Evolutionary conservation across 1,140 invertebrate species (phyloP), one percentile per base, ranked within the genome.

Genomic region (Pinna nobilis): DNA sequence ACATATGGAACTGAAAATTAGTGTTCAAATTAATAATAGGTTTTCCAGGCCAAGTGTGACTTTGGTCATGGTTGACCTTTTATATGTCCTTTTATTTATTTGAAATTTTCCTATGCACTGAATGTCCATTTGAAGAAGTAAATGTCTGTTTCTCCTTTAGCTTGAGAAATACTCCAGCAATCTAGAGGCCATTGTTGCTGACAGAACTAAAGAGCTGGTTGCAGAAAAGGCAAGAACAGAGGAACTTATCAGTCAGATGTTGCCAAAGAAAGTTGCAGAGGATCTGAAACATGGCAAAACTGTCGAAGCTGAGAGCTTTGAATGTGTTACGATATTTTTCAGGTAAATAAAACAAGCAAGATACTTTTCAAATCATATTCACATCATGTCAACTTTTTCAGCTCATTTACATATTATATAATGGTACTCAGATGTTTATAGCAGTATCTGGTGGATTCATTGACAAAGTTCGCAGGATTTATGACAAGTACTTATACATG

Each of bases 141-240:
- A 39, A 59, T 47, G 20, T 49, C 32, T 6, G 9, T 47, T 57
- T 49, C 32, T 47, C 11, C 67, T 71, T 25, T 41, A 80, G 95
- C 88, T 97, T 66, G 95, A 97, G 87, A 96, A 96, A 85, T 97
- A 97, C 88, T 95, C 95, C 18, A 96, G 96, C 88, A 97, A 97
- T 91, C 89, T 97, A 83, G 95, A 97, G 87, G 94, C 96, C 80
- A 87, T 97, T n/a, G 95, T 97, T 78, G 91, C 94, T 35, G 95
- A 97, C 79, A 90, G 95, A 73, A 97, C 95, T 9, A 94, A 96
- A 76, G 95, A 97, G 84, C 88, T 97, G 68, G 94, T 96, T 81
- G 93, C 95, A 91, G 95, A 97, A 89, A 95, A 96, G 88, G 95
- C 95, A 88, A 96, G 96, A 89, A 96, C 95, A 50, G 95, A 97